phyloP scores from a whole-genome alignment of 2,113 vertebrate species.

The Eleginops maclovinus region DNA sequence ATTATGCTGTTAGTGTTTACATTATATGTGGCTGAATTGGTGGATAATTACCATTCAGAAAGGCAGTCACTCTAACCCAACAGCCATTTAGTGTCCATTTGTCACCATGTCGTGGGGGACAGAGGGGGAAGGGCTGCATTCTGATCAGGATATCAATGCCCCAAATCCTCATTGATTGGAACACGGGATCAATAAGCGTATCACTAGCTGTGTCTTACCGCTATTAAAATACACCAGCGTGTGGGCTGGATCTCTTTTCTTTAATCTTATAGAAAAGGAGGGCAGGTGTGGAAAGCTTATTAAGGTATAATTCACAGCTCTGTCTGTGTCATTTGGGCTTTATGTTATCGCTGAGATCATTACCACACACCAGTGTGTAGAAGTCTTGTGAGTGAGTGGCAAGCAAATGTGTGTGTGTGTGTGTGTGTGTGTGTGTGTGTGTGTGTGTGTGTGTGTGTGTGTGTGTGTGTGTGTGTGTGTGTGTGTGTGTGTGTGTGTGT shows the following conservation, averaged over 20 bases:
- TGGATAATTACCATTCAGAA: constrained; percentile 75
- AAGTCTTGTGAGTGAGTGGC: constrained; percentile 53
- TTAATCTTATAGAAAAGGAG: constrained; percentile 61
- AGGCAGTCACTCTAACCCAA: constrained; percentile 73
- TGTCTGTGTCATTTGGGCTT: constrained; percentile 73
- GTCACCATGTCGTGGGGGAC: constrained; percentile 25
- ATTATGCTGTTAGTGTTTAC: constrained; percentile 75
- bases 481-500: constrained; percentile 49
- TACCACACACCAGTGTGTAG: constrained; percentile 33
- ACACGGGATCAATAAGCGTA: constrained; percentile 54
- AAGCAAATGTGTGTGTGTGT: constrained; percentile 47
- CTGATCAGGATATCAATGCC: constrained; percentile 60
- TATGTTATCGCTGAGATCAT: constrained; percentile 75
- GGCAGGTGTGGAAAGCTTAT: constrained; percentile 78
- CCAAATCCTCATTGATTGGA: constrained; percentile 59
- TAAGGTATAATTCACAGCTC: constrained; percentile 79
- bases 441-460: constrained; percentile 45
- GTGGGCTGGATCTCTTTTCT: constrained; percentile 44
- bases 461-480: constrained; percentile 39
- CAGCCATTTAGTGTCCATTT: constrained; percentile 73
- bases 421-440: constrained; percentile 27
- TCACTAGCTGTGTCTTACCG: constrained; percentile 42
- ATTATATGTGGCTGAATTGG: constrained; percentile 66
- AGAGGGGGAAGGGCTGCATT: constrained; percentile 32
- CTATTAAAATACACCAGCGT: constrained; percentile 44